Percentiles rank a stretch among this genome's conserved stretches.
phyloP scores from a whole-genome alignment of 2,113 vertebrate species.

The Myotis lucifugus region DNA sequence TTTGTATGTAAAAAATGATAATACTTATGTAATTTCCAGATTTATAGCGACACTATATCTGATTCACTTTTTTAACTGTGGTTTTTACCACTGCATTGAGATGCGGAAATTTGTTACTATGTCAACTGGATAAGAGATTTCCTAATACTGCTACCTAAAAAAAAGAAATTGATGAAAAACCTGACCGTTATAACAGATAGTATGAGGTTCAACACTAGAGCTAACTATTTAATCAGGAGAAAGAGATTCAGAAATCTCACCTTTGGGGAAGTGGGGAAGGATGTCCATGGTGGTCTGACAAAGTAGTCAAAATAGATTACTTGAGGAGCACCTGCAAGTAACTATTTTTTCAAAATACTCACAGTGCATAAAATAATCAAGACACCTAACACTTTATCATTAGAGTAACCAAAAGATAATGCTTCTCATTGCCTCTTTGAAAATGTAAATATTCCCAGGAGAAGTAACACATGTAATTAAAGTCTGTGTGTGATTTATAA shows the following conservation, averaged over 20 bases:
- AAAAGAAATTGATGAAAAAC: background rate
- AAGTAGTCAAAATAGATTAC: background rate
- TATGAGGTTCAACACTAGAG: background rate
- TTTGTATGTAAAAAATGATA: background rate
- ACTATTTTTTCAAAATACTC: background rate
- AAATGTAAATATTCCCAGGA: background rate
- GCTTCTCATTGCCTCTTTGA: background rate
- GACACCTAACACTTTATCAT: background rate
- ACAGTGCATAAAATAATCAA: background rate
- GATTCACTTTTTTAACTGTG: background rate
- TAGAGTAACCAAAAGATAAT: background rate
- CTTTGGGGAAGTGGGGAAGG: background rate
- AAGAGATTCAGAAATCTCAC: constrained; percentile 20
- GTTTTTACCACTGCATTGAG: background rate
- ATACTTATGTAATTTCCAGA: background rate
- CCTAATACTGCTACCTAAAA: background rate
- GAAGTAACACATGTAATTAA: background rate
- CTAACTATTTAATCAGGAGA: background rate
- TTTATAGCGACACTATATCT: background rate
- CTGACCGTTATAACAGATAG: background rate
- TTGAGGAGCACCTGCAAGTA: background rate
- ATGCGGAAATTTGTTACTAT: background rate
- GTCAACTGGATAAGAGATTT: background rate
- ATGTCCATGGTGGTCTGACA: background rate
- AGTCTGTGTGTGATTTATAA: background rate